These are phyloP conservation scores for Coleophora deauratella DNA, from an alignment of 2,888 invertebrate genomes.

Conservation along the genomic window DNA sequence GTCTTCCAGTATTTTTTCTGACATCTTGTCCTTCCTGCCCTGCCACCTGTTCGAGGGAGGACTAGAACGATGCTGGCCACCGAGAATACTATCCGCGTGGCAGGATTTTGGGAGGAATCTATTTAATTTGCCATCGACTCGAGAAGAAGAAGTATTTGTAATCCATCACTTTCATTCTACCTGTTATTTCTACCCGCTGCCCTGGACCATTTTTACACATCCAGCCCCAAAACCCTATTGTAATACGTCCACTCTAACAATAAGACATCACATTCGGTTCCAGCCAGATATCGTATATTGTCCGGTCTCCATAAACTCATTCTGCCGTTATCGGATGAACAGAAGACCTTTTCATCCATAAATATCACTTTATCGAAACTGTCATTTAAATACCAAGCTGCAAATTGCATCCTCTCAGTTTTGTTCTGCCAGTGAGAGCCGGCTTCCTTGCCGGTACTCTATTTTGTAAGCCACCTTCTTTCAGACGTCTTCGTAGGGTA, in stretches of 20 bases:
- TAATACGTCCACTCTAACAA: neutral
- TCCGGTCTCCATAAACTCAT: constrained; percentile 3
- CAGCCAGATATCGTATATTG: constrained; percentile 3
- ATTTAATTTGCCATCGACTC: no score
- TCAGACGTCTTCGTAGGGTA: no score
- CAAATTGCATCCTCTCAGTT: neutral
- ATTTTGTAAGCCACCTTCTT: no score
- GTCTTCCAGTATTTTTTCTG: constrained; percentile 7
- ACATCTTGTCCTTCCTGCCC: no score
- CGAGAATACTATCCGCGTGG: no score
- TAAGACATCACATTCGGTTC: neutral
- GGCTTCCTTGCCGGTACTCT: no score
- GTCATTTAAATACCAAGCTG: neutral
- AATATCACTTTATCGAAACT: constrained; percentile 5
- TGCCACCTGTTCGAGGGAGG: no score
- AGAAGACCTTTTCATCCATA: constrained; percentile 5
- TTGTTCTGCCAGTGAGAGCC: neutral
- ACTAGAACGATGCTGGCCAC: no score
- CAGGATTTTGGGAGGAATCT: no score
- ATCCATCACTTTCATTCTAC: constrained; percentile 5
- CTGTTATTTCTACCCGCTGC: constrained; percentile 8
- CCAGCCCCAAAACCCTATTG: neutral
- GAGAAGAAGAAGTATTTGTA: no score
- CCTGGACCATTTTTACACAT: neutral
- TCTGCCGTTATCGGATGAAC: constrained; percentile 3